phyloP scores from a whole-genome alignment of 2,113 vertebrate species.

The Oreochromis tanganicae region DNA sequence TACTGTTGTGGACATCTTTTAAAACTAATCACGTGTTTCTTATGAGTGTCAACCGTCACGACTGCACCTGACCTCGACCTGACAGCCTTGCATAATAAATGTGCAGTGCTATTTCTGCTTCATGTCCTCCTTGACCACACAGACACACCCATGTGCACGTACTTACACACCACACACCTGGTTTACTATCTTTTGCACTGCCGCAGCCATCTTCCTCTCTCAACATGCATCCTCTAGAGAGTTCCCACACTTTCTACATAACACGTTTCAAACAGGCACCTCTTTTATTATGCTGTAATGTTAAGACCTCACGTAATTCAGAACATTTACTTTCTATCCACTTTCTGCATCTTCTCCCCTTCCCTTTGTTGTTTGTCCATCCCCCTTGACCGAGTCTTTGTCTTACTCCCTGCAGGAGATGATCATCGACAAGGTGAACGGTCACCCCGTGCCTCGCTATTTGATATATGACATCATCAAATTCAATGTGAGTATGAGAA shows the following conservation, averaged over 20 bases:
- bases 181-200: not conserved
- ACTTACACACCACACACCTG: not conserved
- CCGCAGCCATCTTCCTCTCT: constrained; percentile 8
- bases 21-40: constrained; percentile 9
- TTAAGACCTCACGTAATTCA: not conserved
- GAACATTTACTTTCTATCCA: not conserved
- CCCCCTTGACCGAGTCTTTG: not conserved
- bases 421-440: constrained; percentile 98
- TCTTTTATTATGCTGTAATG: not conserved
- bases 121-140: not conserved
- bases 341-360: not conserved
- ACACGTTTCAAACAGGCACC: not conserved
- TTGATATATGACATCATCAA: constrained; percentile 99
- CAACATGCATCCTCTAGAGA: constrained; percentile 3
- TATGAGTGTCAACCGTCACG: not conserved
- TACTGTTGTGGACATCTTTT: constrained; percentile 22
- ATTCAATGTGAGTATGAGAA: constrained; percentile 86
- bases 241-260: not conserved
- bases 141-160: not conserved
- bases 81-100: constrained; percentile 61
- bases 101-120: constrained; percentile 54
- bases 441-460: constrained; percentile 91
- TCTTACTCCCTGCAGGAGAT: constrained; percentile 84
- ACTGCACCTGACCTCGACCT: constrained; percentile 44
- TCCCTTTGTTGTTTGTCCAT: not conserved